Evolutionary conservation across 2,888 invertebrate species (phyloP), one percentile per base, ranked within the genome.

Genomic region (Gastracanthus pulcherrimus): DNA sequence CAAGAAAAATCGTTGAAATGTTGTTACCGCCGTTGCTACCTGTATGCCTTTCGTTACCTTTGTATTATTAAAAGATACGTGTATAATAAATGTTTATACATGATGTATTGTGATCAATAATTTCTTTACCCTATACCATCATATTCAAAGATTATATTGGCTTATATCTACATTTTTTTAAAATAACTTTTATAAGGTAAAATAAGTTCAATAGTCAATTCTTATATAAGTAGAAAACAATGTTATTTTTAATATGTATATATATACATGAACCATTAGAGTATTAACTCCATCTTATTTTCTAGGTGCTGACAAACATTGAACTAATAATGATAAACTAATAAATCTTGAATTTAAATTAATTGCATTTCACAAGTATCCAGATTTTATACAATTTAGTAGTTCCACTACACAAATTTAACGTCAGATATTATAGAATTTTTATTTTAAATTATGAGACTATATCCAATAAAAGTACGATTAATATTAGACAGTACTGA

Each of bases 71-170:
- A 80, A 85, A 85, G 16, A 83, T 83, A 82, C 81, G 76, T 85
- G 83, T 84, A 85, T 77, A 86, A 86, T 87, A 86, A 87, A 87
- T 85, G 86, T 86, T 87, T 86, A 84, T 86, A 86, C 79, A 87
- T 82, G 82, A 82, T 80, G 51, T 38, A 62, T 45, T 26, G 7
- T 69, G 9, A 23, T 67, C 1, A 26, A 29, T 66, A 23, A 67
- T 51, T 26, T 13, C 11, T 66, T 23, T 38, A 13, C 62, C 19
- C 34, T 19, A 45, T 45, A 16, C 45, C 13, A 13, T 45, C n/a
- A 45, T 16, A 9, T 11, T 45, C 3, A 6, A 45, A 45, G n/a
- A 3, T 16, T 16, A 45, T 45, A 3, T 45, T 45, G 1, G 13
- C n/a, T 11, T 13, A n/a, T 11, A 55, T 23, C 11, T 26, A 11